phyloP scores from a whole-genome alignment of 2,797 vertebrate species.

The Poecile montanus region DNA sequence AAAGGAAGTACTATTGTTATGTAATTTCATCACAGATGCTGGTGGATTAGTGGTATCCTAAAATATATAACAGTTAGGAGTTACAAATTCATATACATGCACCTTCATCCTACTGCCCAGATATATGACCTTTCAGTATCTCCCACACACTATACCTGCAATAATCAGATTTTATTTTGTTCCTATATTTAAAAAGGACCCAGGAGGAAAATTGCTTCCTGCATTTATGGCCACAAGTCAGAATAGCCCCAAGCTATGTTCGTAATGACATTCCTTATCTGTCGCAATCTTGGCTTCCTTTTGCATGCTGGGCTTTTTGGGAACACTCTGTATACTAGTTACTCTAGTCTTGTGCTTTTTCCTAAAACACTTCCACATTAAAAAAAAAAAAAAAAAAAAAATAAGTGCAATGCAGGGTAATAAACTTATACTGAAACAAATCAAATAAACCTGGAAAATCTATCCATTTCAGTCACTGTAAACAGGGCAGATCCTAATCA shows the following conservation, averaged over 20 bases:
- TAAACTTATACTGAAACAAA: neutral
- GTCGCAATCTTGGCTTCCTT: slow-evolving; percentile 10
- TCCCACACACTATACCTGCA: neutral
- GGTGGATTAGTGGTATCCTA: neutral
- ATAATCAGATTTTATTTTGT: neutral
- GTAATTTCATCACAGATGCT: neutral
- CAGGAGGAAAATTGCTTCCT: slow-evolving; percentile 1
- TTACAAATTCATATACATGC: neutral
- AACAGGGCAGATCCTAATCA: neutral
- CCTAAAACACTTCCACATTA: neutral
- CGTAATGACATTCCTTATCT: neutral
- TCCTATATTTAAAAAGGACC: neutral
- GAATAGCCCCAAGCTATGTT: neutral
- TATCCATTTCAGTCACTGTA: neutral
- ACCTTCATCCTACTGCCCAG: neutral
- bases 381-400: neutral
- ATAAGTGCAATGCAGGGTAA: neutral
- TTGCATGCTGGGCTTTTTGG: slow-evolving; percentile 19
- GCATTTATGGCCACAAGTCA: neutral
- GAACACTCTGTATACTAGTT: neutral
- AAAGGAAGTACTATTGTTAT: neutral
- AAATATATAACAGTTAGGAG: neutral
- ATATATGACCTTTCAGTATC: neutral
- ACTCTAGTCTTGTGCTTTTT: neutral
- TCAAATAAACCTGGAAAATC: neutral